These are phyloP conservation scores for Apistogramma diplotaenia DNA, from an alignment of 2,113 vertebrate species.

Conservation along the genomic window DNA sequence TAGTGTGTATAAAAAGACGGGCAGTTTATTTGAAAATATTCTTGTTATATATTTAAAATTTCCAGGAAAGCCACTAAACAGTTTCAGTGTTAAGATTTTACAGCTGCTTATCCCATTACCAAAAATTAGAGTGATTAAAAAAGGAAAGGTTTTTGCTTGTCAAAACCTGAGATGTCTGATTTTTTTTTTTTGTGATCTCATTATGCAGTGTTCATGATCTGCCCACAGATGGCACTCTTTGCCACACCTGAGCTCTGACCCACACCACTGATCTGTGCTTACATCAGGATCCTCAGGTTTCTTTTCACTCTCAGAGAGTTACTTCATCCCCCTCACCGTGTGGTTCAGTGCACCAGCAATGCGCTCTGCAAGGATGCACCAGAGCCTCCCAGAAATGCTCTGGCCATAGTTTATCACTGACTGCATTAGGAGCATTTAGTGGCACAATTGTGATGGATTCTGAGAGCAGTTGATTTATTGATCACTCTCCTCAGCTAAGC, in stretches of 20 bases:
- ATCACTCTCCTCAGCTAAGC: conserved; percentile 57
- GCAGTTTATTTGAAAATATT: accelerated
- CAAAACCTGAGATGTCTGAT: background rate
- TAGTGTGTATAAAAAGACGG: no score
- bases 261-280: conserved; percentile 45
- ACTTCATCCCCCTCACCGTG: conserved; percentile 18
- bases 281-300: conserved; percentile 53
- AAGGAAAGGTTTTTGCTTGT: no score
- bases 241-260: conserved; percentile 48
- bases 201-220: background rate
- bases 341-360: conserved; percentile 2
- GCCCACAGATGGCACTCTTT: conserved; percentile 63
- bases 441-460: conserved; percentile 68
- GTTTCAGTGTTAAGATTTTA: background rate
- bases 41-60: background rate
- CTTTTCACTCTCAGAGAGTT: conserved; percentile 16
- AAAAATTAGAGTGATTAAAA: background rate
- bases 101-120: background rate
- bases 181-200: background rate
- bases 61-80: background rate
- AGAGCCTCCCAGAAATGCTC: conserved; percentile 30
- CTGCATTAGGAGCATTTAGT: conserved; percentile 65
- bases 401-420: conserved; percentile 61
- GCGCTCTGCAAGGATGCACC: conserved; percentile 33
- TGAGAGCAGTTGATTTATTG: conserved; percentile 64